Evolutionary conservation across 2,113 vertebrate genomes (phyloP).

Genomic region (Peromyscus californicus): DNA sequence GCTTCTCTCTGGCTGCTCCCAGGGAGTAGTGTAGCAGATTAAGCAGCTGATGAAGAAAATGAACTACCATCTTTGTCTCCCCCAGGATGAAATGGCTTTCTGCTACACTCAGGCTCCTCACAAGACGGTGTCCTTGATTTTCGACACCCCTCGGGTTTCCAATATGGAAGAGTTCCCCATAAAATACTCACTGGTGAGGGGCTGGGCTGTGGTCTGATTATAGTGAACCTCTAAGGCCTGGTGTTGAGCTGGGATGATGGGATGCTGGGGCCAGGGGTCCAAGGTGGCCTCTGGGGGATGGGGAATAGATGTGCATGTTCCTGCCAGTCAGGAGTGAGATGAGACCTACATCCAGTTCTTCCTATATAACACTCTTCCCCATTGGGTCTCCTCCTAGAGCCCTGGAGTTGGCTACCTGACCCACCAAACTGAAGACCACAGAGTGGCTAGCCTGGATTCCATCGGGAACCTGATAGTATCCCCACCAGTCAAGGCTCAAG

Average conservation of each 20-base stretch:
- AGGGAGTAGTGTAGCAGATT: accelerated
- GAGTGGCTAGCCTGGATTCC: conserved; percentile 91
- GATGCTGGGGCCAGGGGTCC: accelerated
- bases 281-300: neutral
- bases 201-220: neutral
- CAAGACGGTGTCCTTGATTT: conserved; percentile 90
- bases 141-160: conserved; percentile 92
- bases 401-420: conserved; percentile 94
- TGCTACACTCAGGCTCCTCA: conserved; percentile 94
- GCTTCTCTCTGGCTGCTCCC: accelerated
- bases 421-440: conserved; percentile 49
- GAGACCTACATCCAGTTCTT: neutral
- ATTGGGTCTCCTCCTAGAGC: conserved; percentile 86
- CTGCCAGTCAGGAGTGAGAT: too few species aligned
- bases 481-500: conserved; percentile 92
- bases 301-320: accelerated
- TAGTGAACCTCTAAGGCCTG: neutral
- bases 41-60: accelerated
- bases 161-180: conserved; percentile 90
- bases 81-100: conserved; percentile 95
- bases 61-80: neutral
- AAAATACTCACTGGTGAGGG: conserved; percentile 90
- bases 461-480: conserved; percentile 97
- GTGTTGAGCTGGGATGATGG: neutral
- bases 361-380: accelerated